Evolutionary conservation across 30 jellyfish, hydroid and myxozoan genomes (phyloP).

Genomic region (Cassiopea andromeda): DNA sequence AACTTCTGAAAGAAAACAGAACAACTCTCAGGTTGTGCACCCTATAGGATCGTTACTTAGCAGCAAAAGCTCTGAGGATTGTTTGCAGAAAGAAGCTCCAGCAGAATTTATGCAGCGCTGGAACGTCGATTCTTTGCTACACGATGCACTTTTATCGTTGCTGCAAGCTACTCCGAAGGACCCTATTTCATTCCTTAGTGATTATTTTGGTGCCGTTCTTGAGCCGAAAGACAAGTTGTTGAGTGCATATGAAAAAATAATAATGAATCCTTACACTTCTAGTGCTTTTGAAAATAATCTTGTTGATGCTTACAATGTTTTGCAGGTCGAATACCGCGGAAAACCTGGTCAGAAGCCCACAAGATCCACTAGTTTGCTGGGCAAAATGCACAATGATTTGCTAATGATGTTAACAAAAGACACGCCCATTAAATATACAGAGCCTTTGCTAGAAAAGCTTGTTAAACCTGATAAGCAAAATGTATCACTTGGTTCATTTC

Average conservation of each 20-base stretch:
- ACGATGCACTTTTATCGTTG: conserved; percentile 47
- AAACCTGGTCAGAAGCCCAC: neutral
- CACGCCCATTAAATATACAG: conserved; percentile 31
- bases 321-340: conserved; percentile 13
- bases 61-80: conserved; percentile 14
- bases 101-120: conserved; percentile 62
- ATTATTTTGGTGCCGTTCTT: conserved; percentile 52
- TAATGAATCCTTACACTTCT: conserved; percentile 36
- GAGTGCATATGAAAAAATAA: conserved; percentile 56
- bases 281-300: conserved; percentile 49
- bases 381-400: conserved; percentile 55
- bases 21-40: neutral
- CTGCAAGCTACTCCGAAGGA: conserved; percentile 78
- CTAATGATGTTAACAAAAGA: conserved; percentile 32
- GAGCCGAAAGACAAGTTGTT: conserved; percentile 57
- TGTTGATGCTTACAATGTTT: conserved; percentile 63
- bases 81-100: conserved; percentile 59
- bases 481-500: conserved; percentile 41
- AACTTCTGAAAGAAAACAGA: conserved; percentile 10
- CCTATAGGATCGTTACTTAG: neutral
- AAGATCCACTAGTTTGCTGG: conserved; percentile 16
- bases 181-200: conserved; percentile 75
- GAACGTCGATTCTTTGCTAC: conserved; percentile 47
- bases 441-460: conserved; percentile 39
- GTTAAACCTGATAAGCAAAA: conserved; percentile 56